phyloP scores from a whole-genome alignment of 2,797 vertebrate genomes.

The Peromyscus aztecus region DNA sequence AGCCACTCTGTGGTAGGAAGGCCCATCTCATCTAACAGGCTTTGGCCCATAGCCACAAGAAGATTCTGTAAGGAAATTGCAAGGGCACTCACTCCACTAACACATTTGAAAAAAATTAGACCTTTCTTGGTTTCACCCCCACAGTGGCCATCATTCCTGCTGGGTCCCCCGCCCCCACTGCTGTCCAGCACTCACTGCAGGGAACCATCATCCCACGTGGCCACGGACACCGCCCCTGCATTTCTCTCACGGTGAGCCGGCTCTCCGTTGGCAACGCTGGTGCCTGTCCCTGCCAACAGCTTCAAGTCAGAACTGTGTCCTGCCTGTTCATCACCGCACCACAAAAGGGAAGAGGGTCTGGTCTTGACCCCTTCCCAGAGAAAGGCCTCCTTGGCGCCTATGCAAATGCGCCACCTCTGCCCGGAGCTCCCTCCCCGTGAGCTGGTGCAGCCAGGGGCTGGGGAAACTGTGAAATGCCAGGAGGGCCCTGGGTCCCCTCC shows the following conservation, averaged over 20 bases:
- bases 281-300: not conserved
- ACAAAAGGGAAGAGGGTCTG: not conserved
- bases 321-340: not conserved
- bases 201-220: not conserved
- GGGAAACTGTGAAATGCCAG: not conserved
- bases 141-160: not conserved
- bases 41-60: not conserved
- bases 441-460: too few relatives aligned
- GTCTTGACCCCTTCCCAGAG: not conserved
- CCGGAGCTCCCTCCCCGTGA: not conserved
- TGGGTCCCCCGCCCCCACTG: fast-evolving
- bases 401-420: not conserved
- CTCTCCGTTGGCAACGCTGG: not conserved
- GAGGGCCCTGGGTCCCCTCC: not conserved
- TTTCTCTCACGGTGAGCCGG: not conserved
- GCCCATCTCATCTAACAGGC: not conserved
- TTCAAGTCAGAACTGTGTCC: not conserved
- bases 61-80: not conserved
- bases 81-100: fast-evolving
- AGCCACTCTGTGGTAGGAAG: fast-evolving
- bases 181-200: not conserved
- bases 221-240: not conserved
- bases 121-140: not conserved
- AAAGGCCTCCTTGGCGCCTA: not conserved
- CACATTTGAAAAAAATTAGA: not conserved